Percentiles rank a stretch among this genome's conserved stretches.
Evolutionary conservation across 2,113 vertebrate species (phyloP).

Genomic region (Melanerpes aurifrons): DNA sequence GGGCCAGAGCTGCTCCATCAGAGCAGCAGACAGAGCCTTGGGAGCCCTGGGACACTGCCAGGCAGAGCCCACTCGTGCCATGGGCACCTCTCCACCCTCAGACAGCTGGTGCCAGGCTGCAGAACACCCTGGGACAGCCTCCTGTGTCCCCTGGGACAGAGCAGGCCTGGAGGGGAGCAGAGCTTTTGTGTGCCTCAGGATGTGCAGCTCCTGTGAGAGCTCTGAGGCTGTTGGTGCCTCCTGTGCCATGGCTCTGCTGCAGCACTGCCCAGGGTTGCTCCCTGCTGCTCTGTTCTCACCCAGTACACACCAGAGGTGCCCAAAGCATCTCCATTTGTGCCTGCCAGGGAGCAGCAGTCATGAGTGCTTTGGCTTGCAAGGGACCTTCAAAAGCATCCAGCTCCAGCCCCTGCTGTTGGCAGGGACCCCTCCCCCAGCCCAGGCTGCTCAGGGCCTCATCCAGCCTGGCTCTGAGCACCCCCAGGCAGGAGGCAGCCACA

Average conservation of each 20-base stretch:
- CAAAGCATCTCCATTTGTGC: background rate
- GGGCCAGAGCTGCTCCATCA: background rate
- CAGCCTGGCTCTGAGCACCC: too few relatives aligned
- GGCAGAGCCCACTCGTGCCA: background rate
- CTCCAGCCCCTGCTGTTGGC: too few relatives aligned
- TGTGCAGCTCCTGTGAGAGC: constrained; percentile 72
- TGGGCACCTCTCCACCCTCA: background rate
- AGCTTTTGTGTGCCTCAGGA: constrained; percentile 88
- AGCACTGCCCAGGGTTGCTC: background rate
- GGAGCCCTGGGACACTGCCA: background rate
- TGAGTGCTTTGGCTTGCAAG: too few relatives aligned
- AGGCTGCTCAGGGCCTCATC: too few relatives aligned
- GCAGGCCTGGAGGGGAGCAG: constrained; percentile 58
- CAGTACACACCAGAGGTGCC: constrained; percentile 16
- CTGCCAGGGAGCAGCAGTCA: background rate
- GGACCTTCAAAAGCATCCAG: too few relatives aligned
- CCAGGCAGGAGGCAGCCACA: too few relatives aligned
- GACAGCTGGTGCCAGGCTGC: background rate
- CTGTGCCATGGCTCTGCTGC: constrained; percentile 3
- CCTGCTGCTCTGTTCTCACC: background rate
- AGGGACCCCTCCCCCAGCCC: too few relatives aligned
- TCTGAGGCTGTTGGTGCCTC: constrained; percentile 83
- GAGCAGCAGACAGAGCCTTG: background rate
- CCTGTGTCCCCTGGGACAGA: background rate
- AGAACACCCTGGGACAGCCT: background rate